Evolutionary conservation across 2,888 invertebrate species (phyloP), one percentile per base, ranked within the genome.

Genomic region (Cantharis rustica): DNA sequence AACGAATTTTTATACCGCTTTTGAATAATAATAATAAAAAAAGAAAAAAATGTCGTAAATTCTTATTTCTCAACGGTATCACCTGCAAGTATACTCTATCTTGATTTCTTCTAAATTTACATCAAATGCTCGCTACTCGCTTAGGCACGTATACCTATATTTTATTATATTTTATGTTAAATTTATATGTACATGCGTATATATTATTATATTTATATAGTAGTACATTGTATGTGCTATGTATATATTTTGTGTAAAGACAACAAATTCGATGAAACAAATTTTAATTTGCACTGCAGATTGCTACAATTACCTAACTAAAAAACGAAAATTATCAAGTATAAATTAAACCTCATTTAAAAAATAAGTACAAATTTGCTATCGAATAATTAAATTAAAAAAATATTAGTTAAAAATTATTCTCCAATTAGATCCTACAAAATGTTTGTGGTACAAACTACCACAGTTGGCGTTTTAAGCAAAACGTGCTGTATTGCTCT

Each of bases 401-500:
- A 66, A 66, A 26, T 70, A 71, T 47, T 31, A 70, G 69, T 27
- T 31, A 68, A 79, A 80, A 80, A 82, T 81, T 82, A 82, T 81
- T 81, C 81, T 81, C 81, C 81, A 82, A 82, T 81, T 82, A 81
- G 79, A 79, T 77, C 27, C 47, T 66, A 75, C 76, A 72, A 66
- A 79, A 75, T 75, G 76, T 72, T 77, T 71, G 68, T 68, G 76
- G 68, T 64, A 63, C 17, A 23, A 74, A 72, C 80, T 79, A 79
- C 80, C 80, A 78, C 84, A 83, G 80, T 82, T 84, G 83, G 81
- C 76, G 79, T 80, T 82, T 81, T 76, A 76, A 77, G 75, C 77
- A 78, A 81, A 79, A 82, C 82, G 83, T 81, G 82, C 80, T 75
- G 80, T 81, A 82, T 83, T 83, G 80, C 83, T 81, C 79, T 72